phyloP scores from a whole-genome alignment of 2,888 invertebrate genomes.

The Machimus atricapillus region DNA sequence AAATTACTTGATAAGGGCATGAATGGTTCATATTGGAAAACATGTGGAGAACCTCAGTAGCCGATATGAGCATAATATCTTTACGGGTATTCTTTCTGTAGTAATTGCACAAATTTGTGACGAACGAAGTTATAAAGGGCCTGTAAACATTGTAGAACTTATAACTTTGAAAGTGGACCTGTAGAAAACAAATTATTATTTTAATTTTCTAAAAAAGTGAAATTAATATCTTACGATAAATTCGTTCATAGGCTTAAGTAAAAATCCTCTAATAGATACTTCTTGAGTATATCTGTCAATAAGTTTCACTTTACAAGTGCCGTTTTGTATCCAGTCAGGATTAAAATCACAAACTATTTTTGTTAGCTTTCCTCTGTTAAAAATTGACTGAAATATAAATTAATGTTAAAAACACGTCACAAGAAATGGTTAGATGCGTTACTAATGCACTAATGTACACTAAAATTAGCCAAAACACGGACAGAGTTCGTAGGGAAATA shows the following conservation, averaged over 20 bases:
- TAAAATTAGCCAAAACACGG: background rate
- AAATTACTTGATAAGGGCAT: background rate
- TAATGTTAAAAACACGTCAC: background rate
- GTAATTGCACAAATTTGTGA: background rate
- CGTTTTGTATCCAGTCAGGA: background rate
- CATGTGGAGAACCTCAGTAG: background rate
- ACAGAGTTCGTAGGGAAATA: background rate
- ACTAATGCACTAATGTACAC: background rate
- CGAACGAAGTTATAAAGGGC: background rate
- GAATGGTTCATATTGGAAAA: background rate
- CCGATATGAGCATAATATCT: background rate
- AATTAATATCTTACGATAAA: background rate
- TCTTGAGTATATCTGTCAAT: background rate
- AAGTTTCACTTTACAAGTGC: background rate
- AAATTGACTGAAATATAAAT: background rate
- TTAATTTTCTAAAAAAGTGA: background rate
- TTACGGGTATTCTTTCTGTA: background rate
- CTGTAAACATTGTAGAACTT: background rate
- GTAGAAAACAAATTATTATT: background rate
- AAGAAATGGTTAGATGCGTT: background rate
- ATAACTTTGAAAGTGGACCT: background rate
- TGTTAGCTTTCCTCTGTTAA: background rate
- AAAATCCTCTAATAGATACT: background rate
- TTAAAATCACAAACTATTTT: background rate
- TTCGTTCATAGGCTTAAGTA: background rate